Base-by-base conservation (phyloP, 2,888 invertebrate genomes). In the Leucoptera coffeella region DNA sequence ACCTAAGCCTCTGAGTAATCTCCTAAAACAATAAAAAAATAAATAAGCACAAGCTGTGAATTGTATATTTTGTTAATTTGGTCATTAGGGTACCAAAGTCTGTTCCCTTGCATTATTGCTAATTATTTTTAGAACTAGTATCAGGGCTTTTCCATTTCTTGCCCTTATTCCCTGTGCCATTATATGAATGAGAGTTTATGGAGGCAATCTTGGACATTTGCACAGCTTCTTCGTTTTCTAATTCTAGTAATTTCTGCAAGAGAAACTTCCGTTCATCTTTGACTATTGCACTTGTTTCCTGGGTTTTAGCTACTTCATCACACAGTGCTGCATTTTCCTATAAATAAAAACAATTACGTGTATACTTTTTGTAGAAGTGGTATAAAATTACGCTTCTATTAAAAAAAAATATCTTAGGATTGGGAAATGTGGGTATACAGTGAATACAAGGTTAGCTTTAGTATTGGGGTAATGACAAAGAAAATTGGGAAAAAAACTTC, bases 291-390 rank as follows among this genome's bases (percentile, higher is more conserved):
- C 89, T 78, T 49, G 85, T 85, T 41, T 88, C 84, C 57, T 93
- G 91, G 34, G 85, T 78, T 51, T 82, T 78, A 1, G 86, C 81
- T 10, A 91, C 83, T 72, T 92, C 89, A 65, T 93, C 93, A 53
- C 91, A 90, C 3, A 92, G 52, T 4, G 86, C 85, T 27, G 86
- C 82, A 64, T 87, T 88, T 67, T 87, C 87, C 87, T 87, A 40
- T 3, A 27, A 29, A 26, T 23, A 22, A 41, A 42, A 30, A 27
- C 4, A n/a, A n/a, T n/a, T n/a, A n/a, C n/a, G n/a, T n/a, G n/a
- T n/a, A n/a, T n/a, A n/a, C n/a, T n/a, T n/a, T n/a, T n/a, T n/a
- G n/a, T n/a, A n/a, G n/a, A n/a, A n/a, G n/a, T n/a, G n/a, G n/a
- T n/a, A n/a, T n/a, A n/a, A n/a, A n/a, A n/a, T n/a, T n/a, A n/a